Evolutionary conservation across 64 coral and sea anemone genomes (phyloP), one percentile per base, ranked within the genome.

Genomic region (Stichodactyla helianthus): DNA sequence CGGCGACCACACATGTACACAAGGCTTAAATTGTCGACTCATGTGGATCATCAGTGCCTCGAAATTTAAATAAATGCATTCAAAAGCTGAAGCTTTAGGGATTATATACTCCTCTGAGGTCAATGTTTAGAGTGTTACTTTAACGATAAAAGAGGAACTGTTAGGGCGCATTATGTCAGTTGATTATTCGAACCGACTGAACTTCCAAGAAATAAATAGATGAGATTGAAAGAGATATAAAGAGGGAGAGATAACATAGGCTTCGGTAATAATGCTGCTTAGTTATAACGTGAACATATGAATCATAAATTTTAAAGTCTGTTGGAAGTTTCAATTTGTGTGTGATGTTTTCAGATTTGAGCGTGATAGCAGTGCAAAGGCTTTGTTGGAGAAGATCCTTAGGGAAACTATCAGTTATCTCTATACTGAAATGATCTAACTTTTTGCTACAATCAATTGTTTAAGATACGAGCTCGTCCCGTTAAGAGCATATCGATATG

Each of bases 1-100:
- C n/a, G 4, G 26, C 68, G 68, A 74, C 68, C 68, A 74, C 68
- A 74, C 68, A 27, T 31, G 68, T 74, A 74, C 68, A 74, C 68
- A 31, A 74, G 22, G 62, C 23, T 74, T 14, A 28, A 74, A 9
- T 74, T 74, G 68, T 74, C 68, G 68, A 74, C 68, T 74, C 10
- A 74, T n/a, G 22, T 70, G 18, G 62, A 20, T 70, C 22, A 70
- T 74, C 23, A 35, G 27, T n/a, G 1, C 25, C 25, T 12, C 19
- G n/a, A 74, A 74, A 74, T 31, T 74, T 74, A 74, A 74, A 74
- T 74, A 31, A 68, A 68, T 35, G 68, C 25, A 26, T 13, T 13
- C 68, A 27, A 26, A 74, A 74, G 25, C 8, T 74, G 25, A 74
- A 74, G 27, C 68, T 74, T 11, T 26, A 44, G 35, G 68, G 25